phyloP scores from a whole-genome alignment of 2,888 invertebrate species.

The Bhutanitis thaidina region DNA sequence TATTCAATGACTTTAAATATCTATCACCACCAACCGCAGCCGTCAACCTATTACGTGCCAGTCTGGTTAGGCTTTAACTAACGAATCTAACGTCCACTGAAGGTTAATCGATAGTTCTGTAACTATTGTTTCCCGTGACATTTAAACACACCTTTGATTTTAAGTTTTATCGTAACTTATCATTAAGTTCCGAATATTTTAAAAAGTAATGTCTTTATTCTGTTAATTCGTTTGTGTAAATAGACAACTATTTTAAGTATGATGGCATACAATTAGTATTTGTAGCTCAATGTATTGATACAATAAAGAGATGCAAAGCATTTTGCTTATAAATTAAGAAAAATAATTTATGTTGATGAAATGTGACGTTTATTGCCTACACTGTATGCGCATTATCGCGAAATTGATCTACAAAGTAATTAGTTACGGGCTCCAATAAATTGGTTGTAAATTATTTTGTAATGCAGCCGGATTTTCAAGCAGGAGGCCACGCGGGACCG shows the following conservation, averaged over 20 bases:
- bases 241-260: no score
- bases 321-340: no score
- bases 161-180: background rate
- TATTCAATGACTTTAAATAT: no score
- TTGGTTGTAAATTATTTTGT: constrained; percentile 8
- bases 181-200: no score
- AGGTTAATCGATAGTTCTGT: background rate
- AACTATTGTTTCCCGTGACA: background rate
- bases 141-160: background rate
- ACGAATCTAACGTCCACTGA: background rate
- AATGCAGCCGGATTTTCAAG: background rate
- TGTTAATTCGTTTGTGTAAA: no score
- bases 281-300: no score
- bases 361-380: background rate
- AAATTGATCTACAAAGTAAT: background rate
- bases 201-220: no score
- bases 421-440: background rate
- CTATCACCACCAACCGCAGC: no score
- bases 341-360: background rate
- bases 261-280: no score
- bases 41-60: no score
- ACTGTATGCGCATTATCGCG: background rate
- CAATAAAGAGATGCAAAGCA: no score
- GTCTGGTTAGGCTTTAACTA: background rate
- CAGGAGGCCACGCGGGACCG: background rate